phyloP scores from a whole-genome alignment of 2,888 invertebrate species.

The Oxycera nigricornis region DNA sequence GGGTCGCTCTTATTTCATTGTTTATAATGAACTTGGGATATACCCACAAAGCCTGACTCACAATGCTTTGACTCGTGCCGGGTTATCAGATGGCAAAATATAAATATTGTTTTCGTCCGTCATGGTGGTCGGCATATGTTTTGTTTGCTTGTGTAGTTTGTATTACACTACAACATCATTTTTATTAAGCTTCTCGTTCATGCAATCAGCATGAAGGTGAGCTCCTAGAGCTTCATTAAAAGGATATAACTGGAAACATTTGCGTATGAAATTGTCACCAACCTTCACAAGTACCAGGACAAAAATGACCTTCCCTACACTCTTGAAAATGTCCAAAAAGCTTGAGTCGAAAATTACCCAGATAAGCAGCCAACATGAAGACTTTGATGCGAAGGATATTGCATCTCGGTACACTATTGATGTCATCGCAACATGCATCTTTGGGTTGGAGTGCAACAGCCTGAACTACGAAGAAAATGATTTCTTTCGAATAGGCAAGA shows the following conservation, averaged over 20 bases:
- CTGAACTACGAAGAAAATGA: constrained; percentile 59
- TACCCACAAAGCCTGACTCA: constrained; percentile 61
- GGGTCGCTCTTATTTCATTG: too few relatives aligned
- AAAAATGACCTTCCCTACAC: constrained; percentile 51
- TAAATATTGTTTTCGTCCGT: too few relatives aligned
- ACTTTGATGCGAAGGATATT: constrained; percentile 62
- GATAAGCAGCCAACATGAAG: background rate
- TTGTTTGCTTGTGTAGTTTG: too few relatives aligned
- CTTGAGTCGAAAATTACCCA: constrained; percentile 50
- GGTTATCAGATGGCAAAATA: too few relatives aligned
- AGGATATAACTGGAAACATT: constrained; percentile 55
- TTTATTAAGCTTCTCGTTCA: too few relatives aligned
- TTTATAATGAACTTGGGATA: constrained; percentile 60
- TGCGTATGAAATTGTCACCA: constrained; percentile 54
- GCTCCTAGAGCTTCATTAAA: too few relatives aligned
- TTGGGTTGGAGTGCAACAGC: constrained; percentile 63
- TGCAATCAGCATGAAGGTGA: too few relatives aligned
- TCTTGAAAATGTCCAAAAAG: constrained; percentile 51
- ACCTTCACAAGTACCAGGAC: constrained; percentile 54
- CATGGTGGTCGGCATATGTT: too few relatives aligned
- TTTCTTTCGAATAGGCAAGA: constrained; percentile 54
- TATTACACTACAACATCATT: too few relatives aligned
- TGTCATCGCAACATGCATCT: constrained; percentile 63
- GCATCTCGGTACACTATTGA: constrained; percentile 63
- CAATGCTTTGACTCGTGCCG: too few relatives aligned